Evolutionary conservation across 1,140 invertebrate genomes (phyloP), one percentile per base, ranked within the genome.

Genomic region (Apis mellifera): DNA sequence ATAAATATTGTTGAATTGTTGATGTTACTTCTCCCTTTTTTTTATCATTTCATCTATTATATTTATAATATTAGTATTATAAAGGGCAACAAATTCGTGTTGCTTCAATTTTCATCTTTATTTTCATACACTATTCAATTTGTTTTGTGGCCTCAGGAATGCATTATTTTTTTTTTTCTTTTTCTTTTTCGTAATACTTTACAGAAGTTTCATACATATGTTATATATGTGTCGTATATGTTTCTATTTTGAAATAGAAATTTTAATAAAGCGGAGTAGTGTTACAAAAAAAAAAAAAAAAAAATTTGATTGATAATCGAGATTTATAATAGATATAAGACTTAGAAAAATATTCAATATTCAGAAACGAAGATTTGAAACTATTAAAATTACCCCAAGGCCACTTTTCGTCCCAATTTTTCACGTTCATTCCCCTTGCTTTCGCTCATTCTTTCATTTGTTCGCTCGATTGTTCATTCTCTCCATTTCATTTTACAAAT

Each of bases 51-150:
- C 86, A 23, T 62, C 68, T 73, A 32, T 32, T 3, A 32, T 32
- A 32, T 32, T 32, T 32, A 32, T 32, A 32, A 80, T 54, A 76
- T 74, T 73, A 60, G 60, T 55, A 68, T 64, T 77, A 73, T 78
- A 78, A 81, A 82, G 81, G 84, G 71, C 79, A 75, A 82, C 78
- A 79, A 84, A 9, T 19, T 82, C 54, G 48, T 81, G 82, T 84
- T 81, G 84, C 80, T 55, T 86, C 50, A 78, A 86, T 86, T 84
- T 83, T 70, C 80, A 82, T 88, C 59, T 65, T 72, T 62, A 21
- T 87, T 64, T 87, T 42, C 21, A 26, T 62, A 7, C 21, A 52
- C 7, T 77, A 87, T 77, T n/a, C 78, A 21, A 62, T 70, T 84
- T 84, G 59, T 73, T 65, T 82, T 50, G 57, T 1, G 60, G 59